A percentile compares a stretch with the other conserved stretches of the same genome.
phyloP scores from a whole-genome alignment of 2,113 vertebrate species.

The Numida meleagris region DNA sequence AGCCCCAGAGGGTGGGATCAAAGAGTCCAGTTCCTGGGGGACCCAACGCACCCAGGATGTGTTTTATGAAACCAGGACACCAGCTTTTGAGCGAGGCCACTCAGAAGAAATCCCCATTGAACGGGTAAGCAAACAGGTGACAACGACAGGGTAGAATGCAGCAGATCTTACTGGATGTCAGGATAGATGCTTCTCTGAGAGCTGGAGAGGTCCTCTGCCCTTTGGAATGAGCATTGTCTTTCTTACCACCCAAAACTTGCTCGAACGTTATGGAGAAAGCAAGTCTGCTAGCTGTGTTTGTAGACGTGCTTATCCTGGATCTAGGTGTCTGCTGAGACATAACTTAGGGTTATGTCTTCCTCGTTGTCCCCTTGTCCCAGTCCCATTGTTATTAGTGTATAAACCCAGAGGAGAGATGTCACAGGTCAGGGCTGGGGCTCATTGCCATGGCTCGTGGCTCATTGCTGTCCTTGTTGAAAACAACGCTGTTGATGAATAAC shows the following conservation, averaged over 20 bases:
- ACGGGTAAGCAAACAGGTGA: constrained; percentile 41
- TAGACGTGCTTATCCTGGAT: background rate
- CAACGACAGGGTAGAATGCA: background rate
- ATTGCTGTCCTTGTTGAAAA: background rate
- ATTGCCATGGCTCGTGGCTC: background rate
- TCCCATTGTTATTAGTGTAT: background rate
- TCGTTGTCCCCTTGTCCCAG: background rate
- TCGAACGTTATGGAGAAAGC: background rate
- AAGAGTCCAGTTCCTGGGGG: constrained; percentile 86
- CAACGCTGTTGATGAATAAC: background rate
- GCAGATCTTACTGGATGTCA: background rate
- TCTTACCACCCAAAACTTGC: background rate
- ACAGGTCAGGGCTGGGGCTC: background rate
- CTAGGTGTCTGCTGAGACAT: background rate
- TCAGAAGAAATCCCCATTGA: constrained; percentile 83
- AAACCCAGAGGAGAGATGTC: background rate
- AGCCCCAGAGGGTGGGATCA: constrained; percentile 80
- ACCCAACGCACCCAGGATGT: constrained; percentile 83
- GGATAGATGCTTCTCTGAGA: background rate
- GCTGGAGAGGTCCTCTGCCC: background rate
- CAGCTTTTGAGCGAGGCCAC: constrained; percentile 80
- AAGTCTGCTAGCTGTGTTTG: background rate
- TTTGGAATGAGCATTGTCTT: background rate
- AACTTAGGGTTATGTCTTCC: background rate
- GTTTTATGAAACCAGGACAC: constrained; percentile 75